phyloP scores from a whole-genome alignment of 2,888 invertebrate species.

The Octodonta nipae region DNA sequence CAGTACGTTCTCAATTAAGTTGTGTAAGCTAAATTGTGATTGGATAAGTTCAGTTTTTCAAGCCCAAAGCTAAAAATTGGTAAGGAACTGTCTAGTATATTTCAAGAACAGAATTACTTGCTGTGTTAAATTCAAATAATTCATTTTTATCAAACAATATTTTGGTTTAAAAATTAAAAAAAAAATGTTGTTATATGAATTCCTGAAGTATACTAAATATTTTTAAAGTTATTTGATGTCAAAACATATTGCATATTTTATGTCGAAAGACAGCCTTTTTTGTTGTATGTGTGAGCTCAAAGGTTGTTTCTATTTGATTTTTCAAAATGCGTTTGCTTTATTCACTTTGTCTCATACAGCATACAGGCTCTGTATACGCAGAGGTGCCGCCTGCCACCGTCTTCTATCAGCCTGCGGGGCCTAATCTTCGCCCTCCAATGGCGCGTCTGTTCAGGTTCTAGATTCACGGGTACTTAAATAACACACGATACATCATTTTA shows the following conservation, averaged over 20 bases:
- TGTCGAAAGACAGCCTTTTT: constrained; percentile 9
- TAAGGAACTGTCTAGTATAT: no score
- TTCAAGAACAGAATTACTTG: no score
- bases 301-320: constrained; percentile 23
- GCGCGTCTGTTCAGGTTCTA: constrained; percentile 37
- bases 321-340: constrained; percentile 32
- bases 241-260: constrained; percentile 30
- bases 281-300: constrained; percentile 22
- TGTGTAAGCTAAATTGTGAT: no score
- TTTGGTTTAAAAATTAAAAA: not conserved
- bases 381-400: constrained; percentile 38
- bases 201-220: no score
- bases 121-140: no score
- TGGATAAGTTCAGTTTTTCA: no score
- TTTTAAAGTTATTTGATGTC: no score
- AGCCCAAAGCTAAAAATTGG: no score
- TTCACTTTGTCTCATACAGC: constrained; percentile 37
- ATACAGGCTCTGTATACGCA: constrained; percentile 39
- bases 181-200: not conserved
- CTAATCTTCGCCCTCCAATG: constrained; percentile 35
- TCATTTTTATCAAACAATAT: not conserved
- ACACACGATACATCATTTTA: constrained; percentile 24
- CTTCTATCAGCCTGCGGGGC: constrained; percentile 40
- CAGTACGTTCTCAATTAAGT: no score
- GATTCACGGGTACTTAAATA: constrained; percentile 39